Evolutionary conservation across 2,888 invertebrate genomes (phyloP), one percentile per base, ranked within the genome.

Genomic region (Lasioglossum calceatum): DNA sequence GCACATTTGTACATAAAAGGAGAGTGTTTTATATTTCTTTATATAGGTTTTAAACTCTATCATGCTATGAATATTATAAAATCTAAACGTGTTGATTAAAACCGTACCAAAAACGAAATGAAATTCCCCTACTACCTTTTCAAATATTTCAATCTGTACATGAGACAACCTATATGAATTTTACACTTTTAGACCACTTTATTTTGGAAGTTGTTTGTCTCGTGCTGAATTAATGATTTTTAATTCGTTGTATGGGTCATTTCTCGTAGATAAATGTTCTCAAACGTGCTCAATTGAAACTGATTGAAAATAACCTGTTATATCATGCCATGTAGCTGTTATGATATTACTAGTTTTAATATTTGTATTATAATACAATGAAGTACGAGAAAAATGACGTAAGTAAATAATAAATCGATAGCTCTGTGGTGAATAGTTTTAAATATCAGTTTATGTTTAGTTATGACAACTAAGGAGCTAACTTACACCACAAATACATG

Each of bases 1-100:
- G 76, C 78, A 81, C 71, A 44, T 67, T 42, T 86, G 36, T 81
- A 71, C 72, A 72, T 58, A 80, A 75, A 74, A 50, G 67, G 42
- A 8, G 54, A 47, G 47, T 50, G n/a, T 23, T 32, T 64, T 75
- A 61, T 70, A 61, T 70, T 70, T 47, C 16, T 47, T 14, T 19
- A 36, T 58, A 23, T 64, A 44, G 32, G n/a, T 27, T 61, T 64
- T 47, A 36, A 54, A 39, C 71, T 39, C n/a, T 42, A 36, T 79
- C 27, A 54, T 54, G 23, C 27, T 54, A 42, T 42, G 12, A 54
- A 54, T 16, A 16, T 71, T 79, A 71, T 14, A 10, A 54, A 70
- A 70, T 19, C 8, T 64, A 64, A 32, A 19, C 32, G 32, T 64
- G 64, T 64, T 64, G 7, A 32, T 64, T 32, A 64, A 64, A 64